phyloP scores from a whole-genome alignment of 2,888 invertebrate genomes.

The Dusona sp. region DNA sequence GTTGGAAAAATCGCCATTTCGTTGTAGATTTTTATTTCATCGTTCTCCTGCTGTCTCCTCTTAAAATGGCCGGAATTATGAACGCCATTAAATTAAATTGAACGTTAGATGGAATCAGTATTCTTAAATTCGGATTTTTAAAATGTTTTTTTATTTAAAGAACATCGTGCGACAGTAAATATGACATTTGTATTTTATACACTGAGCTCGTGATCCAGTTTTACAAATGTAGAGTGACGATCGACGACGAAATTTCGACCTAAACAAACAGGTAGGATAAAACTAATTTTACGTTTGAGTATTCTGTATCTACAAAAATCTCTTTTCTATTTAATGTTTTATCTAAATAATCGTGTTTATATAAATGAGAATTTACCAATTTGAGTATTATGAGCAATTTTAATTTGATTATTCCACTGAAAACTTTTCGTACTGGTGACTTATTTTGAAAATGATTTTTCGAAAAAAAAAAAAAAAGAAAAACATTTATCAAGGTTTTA shows the following conservation, averaged over 20 bases:
- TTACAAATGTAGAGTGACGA: constrained; percentile 57
- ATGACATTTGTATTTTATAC: constrained; percentile 58
- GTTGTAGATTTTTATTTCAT: constrained; percentile 48
- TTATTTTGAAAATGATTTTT: not conserved
- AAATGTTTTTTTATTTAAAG: constrained; percentile 64
- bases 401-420: not conserved
- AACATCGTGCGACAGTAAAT: constrained; percentile 64
- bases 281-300: not conserved
- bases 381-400: not conserved
- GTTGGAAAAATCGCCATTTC: constrained; percentile 8
- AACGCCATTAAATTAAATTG: not conserved
- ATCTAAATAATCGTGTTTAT: not conserved
- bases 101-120: not conserved
- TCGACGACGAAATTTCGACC: constrained; percentile 42
- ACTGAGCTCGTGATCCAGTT: constrained; percentile 54
- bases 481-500: not conserved
- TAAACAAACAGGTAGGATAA: constrained; percentile 2
- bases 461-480: not conserved
- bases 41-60: not conserved
- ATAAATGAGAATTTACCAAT: not conserved
- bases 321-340: not conserved
- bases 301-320: not conserved
- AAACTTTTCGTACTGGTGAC: not conserved
- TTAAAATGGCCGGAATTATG: not conserved
- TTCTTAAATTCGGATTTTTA: not conserved